Percentiles rank a stretch among this genome's conserved stretches.
These are phyloP conservation scores for Cotesia vestalis DNA, from an alignment of 1,140 invertebrate species.

Conservation along the genomic window DNA sequence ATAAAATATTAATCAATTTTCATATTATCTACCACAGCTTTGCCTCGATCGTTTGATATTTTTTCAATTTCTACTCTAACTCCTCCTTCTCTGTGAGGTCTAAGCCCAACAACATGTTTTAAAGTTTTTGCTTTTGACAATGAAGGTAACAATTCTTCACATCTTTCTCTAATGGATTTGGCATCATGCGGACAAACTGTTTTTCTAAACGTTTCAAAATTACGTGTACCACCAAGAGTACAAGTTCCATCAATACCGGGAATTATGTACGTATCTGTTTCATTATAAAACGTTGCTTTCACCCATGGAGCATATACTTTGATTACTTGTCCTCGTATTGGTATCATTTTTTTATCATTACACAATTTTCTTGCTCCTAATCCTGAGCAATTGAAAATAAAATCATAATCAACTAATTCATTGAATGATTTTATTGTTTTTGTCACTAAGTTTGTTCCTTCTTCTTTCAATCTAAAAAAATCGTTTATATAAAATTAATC, in stretches of 20 bases:
- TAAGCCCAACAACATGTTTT: slow-evolving; percentile 76
- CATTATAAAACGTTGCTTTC: slow-evolving; percentile 85
- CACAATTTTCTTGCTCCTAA: slow-evolving; percentile 82
- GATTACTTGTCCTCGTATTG: slow-evolving; percentile 89
- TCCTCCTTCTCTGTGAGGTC: slow-evolving; percentile 77
- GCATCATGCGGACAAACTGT: slow-evolving; percentile 77
- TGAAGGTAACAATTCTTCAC: slow-evolving; percentile 75
- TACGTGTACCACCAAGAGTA: slow-evolving; percentile 85
- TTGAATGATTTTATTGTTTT: slow-evolving; percentile 70
- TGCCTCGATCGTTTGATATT: slow-evolving; percentile 45
- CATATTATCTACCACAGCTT: slow-evolving; percentile 42
- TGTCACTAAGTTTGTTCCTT: slow-evolving; percentile 69
- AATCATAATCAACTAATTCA: slow-evolving; percentile 75
- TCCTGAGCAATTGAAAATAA: slow-evolving; percentile 90
- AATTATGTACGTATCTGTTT: slow-evolving; percentile 86
- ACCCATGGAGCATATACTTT: slow-evolving; percentile 90
- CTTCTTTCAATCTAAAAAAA: slow-evolving; percentile 67
- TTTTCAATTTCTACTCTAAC: slow-evolving; percentile 79
- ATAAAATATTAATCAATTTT: too few relatives aligned
- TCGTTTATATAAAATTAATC: slow-evolving; percentile 27
- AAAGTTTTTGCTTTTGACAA: slow-evolving; percentile 73
- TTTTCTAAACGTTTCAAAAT: slow-evolving; percentile 80
- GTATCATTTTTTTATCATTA: slow-evolving; percentile 78
- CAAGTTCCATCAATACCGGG: slow-evolving; percentile 76
- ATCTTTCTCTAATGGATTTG: slow-evolving; percentile 78